Base-by-base conservation (phyloP, 2,797 vertebrate genomes). In the Saguinus oedipus region DNA sequence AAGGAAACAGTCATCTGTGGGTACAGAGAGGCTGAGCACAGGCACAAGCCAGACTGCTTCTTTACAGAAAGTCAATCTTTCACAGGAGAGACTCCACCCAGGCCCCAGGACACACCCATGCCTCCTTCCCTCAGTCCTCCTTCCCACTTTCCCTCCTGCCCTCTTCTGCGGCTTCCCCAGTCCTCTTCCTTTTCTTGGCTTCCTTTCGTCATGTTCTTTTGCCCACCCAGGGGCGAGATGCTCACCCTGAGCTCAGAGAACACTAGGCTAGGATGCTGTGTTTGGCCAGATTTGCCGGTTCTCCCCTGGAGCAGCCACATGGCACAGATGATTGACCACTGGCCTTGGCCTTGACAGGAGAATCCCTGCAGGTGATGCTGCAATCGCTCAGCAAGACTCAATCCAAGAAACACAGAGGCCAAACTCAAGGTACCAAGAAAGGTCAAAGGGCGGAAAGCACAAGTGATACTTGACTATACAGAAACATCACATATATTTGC, bases 61-160 rank as follows among this genome's bases (percentile, higher is more conserved):
- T 94, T 92, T 26, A 79, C 19, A 61, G 24, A 53, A 59, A 78
- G 14, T 46, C 44, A 88, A 82, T 17, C 36, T 44, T 22, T 53
- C 72, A 64, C 44, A 39, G 46, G n/a, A 33, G 22, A 39, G 74
- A 30, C 36, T 39, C 7, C n/a, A 4, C 17, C 10, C 10, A n/a
- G 12, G 36, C 24, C 11, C 12, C 9, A 11, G 22, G 42, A 11
- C 4, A 42, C 0, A 20, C 15, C 68, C 57, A 5, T 4, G 44
- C 30, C 11, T 70, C 64, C 24, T 39, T 61, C 30, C 36, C 36
- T 55, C 6, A 44, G 53, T 55, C 61, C 7, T n/a, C 24, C 33
- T 44, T 7, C 13, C 11, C 19, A 27, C 4, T 1, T 12, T 15
- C 33, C 55, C n/a, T 6, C 22, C 13, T n/a, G 39, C 12, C 3